Base-by-base conservation (phyloP, 2,797 vertebrate species). In the Falco peregrinus region DNA sequence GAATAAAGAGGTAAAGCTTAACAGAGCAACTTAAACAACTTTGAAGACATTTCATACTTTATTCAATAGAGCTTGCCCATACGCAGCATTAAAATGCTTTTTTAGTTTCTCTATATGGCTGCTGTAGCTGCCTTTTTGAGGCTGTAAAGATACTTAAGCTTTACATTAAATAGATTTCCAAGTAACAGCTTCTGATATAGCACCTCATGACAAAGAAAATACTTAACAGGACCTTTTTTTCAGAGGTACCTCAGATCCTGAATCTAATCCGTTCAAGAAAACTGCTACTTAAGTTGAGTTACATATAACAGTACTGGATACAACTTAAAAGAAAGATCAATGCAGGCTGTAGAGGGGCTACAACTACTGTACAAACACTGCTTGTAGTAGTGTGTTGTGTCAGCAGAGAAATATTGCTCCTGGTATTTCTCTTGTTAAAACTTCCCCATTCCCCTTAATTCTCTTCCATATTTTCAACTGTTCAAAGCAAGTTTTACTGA, bases 1-100 rank as follows among this genome's bases (percentile, higher is more conserved):
- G 59, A 84, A 90, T 73, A 33, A 87, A 56, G 26, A 67, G 5
- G 17, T 79, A 74, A 73, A 93, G 47, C 24, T 87, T 84, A 94
- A 57, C 2, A 69, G 13, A 88, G 9, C 10, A 41, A 61, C n/a
- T 53, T 68, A 18, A 68, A 74, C 25, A 60, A 29, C 51, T 84
- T 76, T 11, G 37, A 79, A 84, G 59, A 65, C 12, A 54, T 59
- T 90, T 65, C 20, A 48, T 53, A 56, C 22, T 87, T 94, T 73
- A 90, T 78, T 94, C 28, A 90, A 6, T 78, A 71, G 47, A 43
- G 20, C 20, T 71, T 89, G 43, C 64, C 56, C 63, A 56, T 37
- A 53, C 29, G 43, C 25, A 82, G 43, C 24, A 39, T 75, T 69
- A 57, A 87, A 93, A 90, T 65, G 16, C 13, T 64, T 71, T 53